Conservation (phyloP, 2,888 invertebrate species). For the Drosophila paramelanica region DNA sequence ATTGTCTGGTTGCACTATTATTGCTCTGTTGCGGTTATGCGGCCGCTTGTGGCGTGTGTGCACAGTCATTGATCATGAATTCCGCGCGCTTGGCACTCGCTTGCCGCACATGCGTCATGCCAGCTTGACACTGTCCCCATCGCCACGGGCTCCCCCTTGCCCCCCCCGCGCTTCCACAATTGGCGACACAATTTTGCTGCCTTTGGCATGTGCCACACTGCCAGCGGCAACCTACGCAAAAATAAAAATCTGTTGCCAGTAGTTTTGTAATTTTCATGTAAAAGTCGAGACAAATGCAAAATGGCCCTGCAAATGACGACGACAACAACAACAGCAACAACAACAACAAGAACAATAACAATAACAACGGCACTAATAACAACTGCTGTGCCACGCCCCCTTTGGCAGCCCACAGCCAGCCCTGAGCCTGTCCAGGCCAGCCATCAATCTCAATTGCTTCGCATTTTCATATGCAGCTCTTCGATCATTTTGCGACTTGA, state of each 20-base stretch:
- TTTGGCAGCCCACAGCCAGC: conserved; percentile 57
- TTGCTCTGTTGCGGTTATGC: conserved; percentile 38
- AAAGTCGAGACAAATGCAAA: conserved; percentile 78
- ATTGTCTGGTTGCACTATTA: conserved; percentile 63
- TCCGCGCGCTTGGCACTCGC: conserved; percentile 73
- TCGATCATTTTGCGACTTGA: conserved; percentile 76
- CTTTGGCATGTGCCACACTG: conserved; percentile 70
- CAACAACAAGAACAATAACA: conserved; percentile 25
- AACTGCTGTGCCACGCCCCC: conserved; percentile 64
- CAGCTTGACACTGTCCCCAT: conserved; percentile 50
- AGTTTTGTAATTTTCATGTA: conserved; percentile 81
- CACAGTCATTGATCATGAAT: conserved; percentile 80
- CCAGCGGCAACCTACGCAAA: conserved; percentile 62
- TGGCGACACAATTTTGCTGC: conserved; percentile 76
- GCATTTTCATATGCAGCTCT: conserved; percentile 80
- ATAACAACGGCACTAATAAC: conserved; percentile 29
- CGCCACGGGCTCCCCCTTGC: background rate
- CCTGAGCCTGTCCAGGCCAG: conserved; percentile 61
- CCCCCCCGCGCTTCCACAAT: conserved; percentile 28
- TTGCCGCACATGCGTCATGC: conserved; percentile 74
- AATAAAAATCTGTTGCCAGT: conserved; percentile 66
- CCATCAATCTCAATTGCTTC: conserved; percentile 81
- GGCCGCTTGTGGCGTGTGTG: conserved; percentile 66
- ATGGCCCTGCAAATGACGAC: conserved; percentile 73
- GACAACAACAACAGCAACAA: conserved; percentile 22